Conservation (phyloP, 2,888 invertebrate species). For the Trissoscelio sp. region DNA sequence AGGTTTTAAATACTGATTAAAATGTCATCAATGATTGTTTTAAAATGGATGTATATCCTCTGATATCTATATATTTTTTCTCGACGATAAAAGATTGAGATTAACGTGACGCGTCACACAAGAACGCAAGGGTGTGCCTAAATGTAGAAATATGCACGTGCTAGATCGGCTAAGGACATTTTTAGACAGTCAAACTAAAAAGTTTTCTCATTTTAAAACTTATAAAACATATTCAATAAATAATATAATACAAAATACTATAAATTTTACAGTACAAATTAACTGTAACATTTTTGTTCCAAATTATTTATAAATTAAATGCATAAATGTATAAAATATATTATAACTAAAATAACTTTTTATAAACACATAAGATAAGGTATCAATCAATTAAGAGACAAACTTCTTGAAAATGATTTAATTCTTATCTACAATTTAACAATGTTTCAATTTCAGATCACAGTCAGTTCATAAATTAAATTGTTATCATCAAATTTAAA, state of each 20-base stretch:
- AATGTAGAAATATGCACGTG: constrained; percentile 38
- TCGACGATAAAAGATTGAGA: constrained; percentile 66
- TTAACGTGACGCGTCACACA: constrained; percentile 46
- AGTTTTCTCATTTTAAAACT: not conserved
- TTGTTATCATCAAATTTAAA: too few species aligned
- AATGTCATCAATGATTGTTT: constrained; percentile 12
- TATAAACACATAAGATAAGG: too few species aligned
- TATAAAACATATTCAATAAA: not conserved
- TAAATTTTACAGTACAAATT: too few species aligned
- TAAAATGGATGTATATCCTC: constrained; percentile 11
- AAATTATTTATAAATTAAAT: too few species aligned
- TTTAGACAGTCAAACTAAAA: constrained; percentile 6
- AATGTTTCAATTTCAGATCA: too few species aligned
- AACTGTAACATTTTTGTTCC: too few species aligned
- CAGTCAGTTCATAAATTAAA: too few species aligned
- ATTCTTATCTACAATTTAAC: too few species aligned
- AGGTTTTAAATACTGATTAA: constrained; percentile 5
- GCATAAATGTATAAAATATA: too few species aligned
- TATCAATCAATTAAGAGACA: too few species aligned
- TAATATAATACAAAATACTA: not conserved
- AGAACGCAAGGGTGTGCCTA: constrained; percentile 50
- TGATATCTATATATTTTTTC: constrained; percentile 66
- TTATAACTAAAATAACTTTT: too few species aligned
- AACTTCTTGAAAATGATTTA: too few species aligned
- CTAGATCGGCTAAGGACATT: constrained; percentile 20